phyloP scores from a whole-genome alignment of 2,113 vertebrate genomes.

The Triplophysa siluroides region DNA sequence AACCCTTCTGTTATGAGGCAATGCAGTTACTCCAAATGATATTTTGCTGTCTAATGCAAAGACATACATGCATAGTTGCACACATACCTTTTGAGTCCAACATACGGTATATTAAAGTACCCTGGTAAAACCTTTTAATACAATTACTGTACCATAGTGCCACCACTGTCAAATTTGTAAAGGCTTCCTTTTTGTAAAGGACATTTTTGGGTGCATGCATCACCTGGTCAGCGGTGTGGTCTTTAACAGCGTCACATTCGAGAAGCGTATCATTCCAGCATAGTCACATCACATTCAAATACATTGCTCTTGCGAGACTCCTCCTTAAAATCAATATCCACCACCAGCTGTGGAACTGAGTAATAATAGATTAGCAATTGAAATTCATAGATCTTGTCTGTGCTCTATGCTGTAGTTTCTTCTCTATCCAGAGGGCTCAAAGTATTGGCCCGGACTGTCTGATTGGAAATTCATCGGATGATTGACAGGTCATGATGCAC shows the following conservation, averaged over 20 bases:
- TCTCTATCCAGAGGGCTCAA: slow-evolving; percentile 5
- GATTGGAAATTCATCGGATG: slow-evolving; percentile 55
- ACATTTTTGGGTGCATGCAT: too few relatives aligned
- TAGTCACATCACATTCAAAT: slow-evolving; percentile 24
- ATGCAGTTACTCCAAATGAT: too few relatives aligned
- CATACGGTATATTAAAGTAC: too few relatives aligned
- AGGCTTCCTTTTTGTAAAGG: not conserved
- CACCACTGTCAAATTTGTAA: not conserved
- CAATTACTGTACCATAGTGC: not conserved
- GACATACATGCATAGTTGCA: too few relatives aligned
- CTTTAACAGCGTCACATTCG: not conserved
- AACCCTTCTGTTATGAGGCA: too few relatives aligned
- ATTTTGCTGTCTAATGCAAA: too few relatives aligned
- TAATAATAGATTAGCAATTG: slow-evolving; percentile 38
- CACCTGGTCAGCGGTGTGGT: not conserved
- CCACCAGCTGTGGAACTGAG: slow-evolving; percentile 19
- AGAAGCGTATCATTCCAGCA: not conserved
- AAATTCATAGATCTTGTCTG: slow-evolving; percentile 32
- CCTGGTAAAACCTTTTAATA: too few relatives aligned
- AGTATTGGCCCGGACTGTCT: not conserved
- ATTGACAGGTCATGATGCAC: slow-evolving; percentile 66
- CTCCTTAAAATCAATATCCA: slow-evolving; percentile 27
- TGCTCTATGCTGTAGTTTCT: slow-evolving; percentile 6
- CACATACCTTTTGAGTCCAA: too few relatives aligned
- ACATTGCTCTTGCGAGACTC: slow-evolving; percentile 8